phyloP scores from a whole-genome alignment of 2,113 vertebrate species.

The Etheostoma cragini region DNA sequence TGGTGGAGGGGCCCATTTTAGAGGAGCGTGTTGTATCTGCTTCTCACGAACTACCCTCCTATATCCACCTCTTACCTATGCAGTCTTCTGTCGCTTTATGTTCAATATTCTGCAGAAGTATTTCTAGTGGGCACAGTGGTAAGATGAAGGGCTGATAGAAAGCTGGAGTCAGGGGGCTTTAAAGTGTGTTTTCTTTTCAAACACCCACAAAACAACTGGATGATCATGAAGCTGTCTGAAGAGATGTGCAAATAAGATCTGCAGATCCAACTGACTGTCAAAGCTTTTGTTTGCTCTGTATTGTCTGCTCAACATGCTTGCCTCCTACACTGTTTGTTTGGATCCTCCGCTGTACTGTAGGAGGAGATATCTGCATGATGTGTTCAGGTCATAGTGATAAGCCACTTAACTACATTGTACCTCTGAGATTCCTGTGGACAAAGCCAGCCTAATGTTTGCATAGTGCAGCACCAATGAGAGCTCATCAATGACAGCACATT shows the following conservation, averaged over 20 bases:
- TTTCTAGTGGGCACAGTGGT: conserved; percentile 23
- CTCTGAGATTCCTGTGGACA: conserved; percentile 41
- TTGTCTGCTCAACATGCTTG: conserved; percentile 66
- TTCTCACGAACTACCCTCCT: conserved; percentile 38
- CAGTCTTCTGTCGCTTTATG: conserved; percentile 31
- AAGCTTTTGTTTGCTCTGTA: conserved; percentile 67
- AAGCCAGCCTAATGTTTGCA: conserved; percentile 10
- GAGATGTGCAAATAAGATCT: conserved; percentile 58
- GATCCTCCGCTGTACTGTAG: conserved; percentile 47
- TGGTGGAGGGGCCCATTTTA: conserved; percentile 51
- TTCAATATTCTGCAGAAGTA: conserved; percentile 50
- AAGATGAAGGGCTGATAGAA: conserved; percentile 38
- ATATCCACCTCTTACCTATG: conserved; percentile 45
- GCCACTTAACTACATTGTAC: conserved; percentile 39
- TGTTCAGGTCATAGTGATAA: conserved; percentile 50
- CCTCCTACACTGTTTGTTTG: conserved; percentile 71
- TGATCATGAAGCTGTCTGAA: conserved; percentile 51
- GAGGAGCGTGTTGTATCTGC: conserved; percentile 29
- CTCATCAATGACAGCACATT: background rate
- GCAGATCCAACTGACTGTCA: conserved; percentile 47
- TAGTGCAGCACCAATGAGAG: background rate
- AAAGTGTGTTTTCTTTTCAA: conserved; percentile 63
- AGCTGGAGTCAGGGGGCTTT: conserved; percentile 55
- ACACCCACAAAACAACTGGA: conserved; percentile 47
- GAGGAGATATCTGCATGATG: conserved; percentile 55